These are phyloP conservation scores for Ceratitis capitata DNA, from an alignment of 1,140 invertebrate species.

Conservation along the genomic window DNA sequence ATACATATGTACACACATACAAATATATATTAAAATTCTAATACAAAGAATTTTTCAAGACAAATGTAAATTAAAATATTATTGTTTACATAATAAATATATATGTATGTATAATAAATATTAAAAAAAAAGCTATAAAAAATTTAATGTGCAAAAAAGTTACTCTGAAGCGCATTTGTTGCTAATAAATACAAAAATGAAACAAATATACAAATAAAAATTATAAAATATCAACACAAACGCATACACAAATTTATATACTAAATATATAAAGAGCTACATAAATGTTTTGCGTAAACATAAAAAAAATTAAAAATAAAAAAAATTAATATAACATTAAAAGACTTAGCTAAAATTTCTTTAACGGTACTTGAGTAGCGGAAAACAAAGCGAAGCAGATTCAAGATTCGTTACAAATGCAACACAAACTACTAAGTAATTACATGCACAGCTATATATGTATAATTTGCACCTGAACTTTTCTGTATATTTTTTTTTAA, in stretches of 20 bases:
- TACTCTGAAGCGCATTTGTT: neutral
- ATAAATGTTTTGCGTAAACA: neutral
- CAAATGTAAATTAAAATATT: neutral
- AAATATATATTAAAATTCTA: no score
- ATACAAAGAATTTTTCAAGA: no score
- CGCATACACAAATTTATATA: neutral
- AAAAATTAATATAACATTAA: no score
- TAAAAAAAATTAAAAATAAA: neutral
- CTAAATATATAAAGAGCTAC: neutral
- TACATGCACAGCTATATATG: neutral
- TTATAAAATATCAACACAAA: neutral
- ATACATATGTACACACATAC: no score
- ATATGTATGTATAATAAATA: neutral
- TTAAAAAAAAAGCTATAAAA: neutral
- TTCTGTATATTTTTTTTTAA: neutral
- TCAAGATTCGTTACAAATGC: neutral
- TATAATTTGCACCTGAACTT: no score
- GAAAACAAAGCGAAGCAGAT: neutral
- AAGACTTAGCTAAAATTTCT: constrained; percentile 10
- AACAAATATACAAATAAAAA: neutral
- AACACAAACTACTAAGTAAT: neutral
- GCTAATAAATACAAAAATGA: neutral
- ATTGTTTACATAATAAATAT: neutral
- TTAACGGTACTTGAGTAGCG: neutral
- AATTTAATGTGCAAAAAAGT: constrained; percentile 1